Evolutionary conservation across 2,113 vertebrate species (phyloP), one percentile per base, ranked within the genome.

Genomic region (Jaculus jaculus): DNA sequence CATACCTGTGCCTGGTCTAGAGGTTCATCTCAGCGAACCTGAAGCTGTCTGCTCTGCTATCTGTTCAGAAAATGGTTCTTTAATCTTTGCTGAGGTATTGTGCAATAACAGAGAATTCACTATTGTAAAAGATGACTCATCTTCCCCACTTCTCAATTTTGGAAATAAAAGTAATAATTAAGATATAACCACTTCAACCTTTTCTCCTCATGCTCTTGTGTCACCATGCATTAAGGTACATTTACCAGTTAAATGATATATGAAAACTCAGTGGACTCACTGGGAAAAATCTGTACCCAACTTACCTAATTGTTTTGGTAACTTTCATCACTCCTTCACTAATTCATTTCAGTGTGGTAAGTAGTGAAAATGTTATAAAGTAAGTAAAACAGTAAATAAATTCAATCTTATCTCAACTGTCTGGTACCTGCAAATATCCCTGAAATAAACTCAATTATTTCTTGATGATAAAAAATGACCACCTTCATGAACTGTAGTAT

Each of bases 371-470:
- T 12, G 6, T 47, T 69, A 72, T 21, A 91, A 15, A 83, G 30
- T 7, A 74, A 77, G 63, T 4, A 32, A 51, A 26, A 92, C 79
- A 90, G 0, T 81, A 23, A 94, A 28, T 65, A 77, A 42, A 63
- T 39, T 75, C 80, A 91, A 54, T 32, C 87, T 87, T 85, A 18
- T 60, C 18, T 92, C 47, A 80, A 18, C 87, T 74, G 89, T 89
- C 66, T 74, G 47, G 68, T 68, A 89, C 60, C 6, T 95, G 26
- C 34, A 91, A 88, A 72, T 79, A 94, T 51, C 10, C 71, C 1
- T 66, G 21, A 92, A 88, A 88, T 66, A 77, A 94, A 92, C 12
- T 83, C 23, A 94, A 66, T 71, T 92, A 83, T 93, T 77, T 87
- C 77, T n/a, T 86, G 32, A 86, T 87, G 84, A 79, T 16, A 30